These are phyloP conservation scores for Zygothrica quintamaculata DNA, from an alignment of 2,888 invertebrate species.

Conservation along the genomic window DNA sequence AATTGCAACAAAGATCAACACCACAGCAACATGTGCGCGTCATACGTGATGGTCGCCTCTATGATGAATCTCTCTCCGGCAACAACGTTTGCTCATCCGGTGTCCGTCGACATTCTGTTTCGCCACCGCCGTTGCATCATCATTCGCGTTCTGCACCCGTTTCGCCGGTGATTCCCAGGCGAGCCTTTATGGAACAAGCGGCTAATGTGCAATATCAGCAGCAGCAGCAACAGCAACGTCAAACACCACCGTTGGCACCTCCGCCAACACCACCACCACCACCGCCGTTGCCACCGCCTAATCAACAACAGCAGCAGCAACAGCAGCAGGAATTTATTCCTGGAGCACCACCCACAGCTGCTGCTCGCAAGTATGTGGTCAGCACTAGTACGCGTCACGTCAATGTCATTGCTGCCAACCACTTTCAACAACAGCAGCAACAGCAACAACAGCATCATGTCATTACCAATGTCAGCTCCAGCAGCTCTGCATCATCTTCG, in stretches of 20 bases:
- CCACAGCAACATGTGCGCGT: constrained; percentile 83
- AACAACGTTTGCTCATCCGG: constrained; percentile 28
- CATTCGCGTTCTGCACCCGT: constrained; percentile 78
- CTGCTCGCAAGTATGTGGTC: constrained; percentile 82
- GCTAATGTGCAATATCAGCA: constrained; percentile 67
- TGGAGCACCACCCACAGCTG: constrained; percentile 62
- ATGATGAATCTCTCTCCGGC: constrained; percentile 75
- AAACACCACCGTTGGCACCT: constrained; percentile 41
- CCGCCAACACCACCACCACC: constrained; percentile 38
- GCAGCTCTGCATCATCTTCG: constrained; percentile 46
- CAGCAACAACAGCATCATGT: constrained; percentile 59
- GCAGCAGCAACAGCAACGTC: constrained; percentile 36
- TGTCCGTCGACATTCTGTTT: constrained; percentile 71
- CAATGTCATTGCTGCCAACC: constrained; percentile 82
- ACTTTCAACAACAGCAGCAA: constrained; percentile 59
- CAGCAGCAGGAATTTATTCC: constrained; percentile 49
- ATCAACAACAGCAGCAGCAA: constrained; percentile 47
- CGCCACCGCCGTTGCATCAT: constrained; percentile 78
- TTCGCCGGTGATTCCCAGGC: constrained; percentile 71
- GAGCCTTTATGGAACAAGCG: constrained; percentile 61
- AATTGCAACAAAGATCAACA: constrained; percentile 5
- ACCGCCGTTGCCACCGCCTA: constrained; percentile 39
- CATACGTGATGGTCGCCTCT: constrained; percentile 84
- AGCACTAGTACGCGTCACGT: constrained; percentile 79
- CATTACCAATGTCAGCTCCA: constrained; percentile 62